Evolutionary conservation across 2,888 invertebrate genomes (phyloP), one percentile per base, ranked within the genome.

Genomic region (Zhengitettix transpicula): DNA sequence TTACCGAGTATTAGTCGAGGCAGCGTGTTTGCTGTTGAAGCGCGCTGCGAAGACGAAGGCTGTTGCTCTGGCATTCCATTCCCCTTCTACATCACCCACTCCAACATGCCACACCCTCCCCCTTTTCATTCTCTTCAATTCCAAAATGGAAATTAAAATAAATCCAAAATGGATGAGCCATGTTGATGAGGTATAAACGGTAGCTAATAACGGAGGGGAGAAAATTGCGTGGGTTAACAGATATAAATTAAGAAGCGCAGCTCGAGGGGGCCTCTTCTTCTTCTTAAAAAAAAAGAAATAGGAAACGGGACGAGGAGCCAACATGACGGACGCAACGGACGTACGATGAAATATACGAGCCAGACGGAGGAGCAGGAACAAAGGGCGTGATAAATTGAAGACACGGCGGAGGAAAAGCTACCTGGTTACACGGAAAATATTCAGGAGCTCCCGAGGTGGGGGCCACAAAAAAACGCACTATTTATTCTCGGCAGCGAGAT

Each of bases 241-340:
- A 57, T 51, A 57, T 57, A 57, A 57, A 57, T 57, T 16, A 57
- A 57, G 57, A 52, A 47, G 40, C 51, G 52, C 47, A 57, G 15
- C 51, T n/a, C 51, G 15, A n/a, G 14, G 47, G 51, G 51, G 15
- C 15, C 9, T 51, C 9, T 16, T n/a, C 47, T 14, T n/a, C 14
- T n/a, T n/a, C 14, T 47, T 47, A 47, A 12, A 12, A 16, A 51
- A 51, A 51, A n/a, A 16, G 51, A 40, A 52, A 57, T 15, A 52
- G 41, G 40, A 52, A 52, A 41, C 9, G 51, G 41, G n/a, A 41
- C 41, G 16, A n/a, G 52, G 41, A 42, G 14, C 40, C 14, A 40
- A 40, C 40, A 16, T 7, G 42, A 42, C 28, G 55, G 55, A 28
- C 10, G 55, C 11, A 15, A 16, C 51, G 51, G 11, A 15, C n/a